Percentiles rank a stretch among this genome's conserved stretches.
Conservation (phyloP, 2,888 invertebrate genomes). For the Pardosa pseudoannulata region DNA sequence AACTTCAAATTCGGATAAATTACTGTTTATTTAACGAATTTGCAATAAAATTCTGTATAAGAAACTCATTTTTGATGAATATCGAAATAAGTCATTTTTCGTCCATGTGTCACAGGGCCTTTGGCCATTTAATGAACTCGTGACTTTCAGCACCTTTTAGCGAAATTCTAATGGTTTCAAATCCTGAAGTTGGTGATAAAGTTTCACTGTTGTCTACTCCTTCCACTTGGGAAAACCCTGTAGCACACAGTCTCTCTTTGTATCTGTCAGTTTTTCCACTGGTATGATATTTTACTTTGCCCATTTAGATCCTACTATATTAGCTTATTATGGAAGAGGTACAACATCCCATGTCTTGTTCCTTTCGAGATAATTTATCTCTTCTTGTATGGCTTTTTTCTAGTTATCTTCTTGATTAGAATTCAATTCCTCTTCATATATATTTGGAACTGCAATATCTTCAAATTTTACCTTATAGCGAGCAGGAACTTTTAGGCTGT, state of each 20-base stretch:
- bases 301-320: conserved; percentile 37
- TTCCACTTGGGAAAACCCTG: conserved; percentile 57
- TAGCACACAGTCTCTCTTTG: conserved; percentile 74
- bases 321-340: not conserved
- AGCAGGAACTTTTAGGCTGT: not conserved
- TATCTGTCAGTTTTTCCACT: conserved; percentile 32
- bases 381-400: not conserved
- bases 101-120: too few species aligned
- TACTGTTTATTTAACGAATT: too few species aligned
- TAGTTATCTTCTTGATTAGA: too few species aligned
- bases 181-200: conserved; percentile 63
- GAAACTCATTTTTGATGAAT: too few species aligned
- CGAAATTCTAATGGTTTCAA: conserved; percentile 39
- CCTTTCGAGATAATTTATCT: conserved; percentile 26
- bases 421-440: conserved; percentile 50
- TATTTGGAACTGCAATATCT: not conserved
- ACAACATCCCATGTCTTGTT: conserved; percentile 37
- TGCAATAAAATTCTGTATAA: too few species aligned
- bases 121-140: too few species aligned
- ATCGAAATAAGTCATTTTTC: too few species aligned
- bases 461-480: conserved; percentile 1
- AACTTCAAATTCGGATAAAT: too few species aligned
- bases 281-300: conserved; percentile 40
- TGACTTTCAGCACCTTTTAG: too few species aligned
- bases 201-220: conserved; percentile 72